These are phyloP conservation scores for Enteromius treurensis DNA, from an alignment of 2,797 vertebrate species.

Conservation along the genomic window DNA sequence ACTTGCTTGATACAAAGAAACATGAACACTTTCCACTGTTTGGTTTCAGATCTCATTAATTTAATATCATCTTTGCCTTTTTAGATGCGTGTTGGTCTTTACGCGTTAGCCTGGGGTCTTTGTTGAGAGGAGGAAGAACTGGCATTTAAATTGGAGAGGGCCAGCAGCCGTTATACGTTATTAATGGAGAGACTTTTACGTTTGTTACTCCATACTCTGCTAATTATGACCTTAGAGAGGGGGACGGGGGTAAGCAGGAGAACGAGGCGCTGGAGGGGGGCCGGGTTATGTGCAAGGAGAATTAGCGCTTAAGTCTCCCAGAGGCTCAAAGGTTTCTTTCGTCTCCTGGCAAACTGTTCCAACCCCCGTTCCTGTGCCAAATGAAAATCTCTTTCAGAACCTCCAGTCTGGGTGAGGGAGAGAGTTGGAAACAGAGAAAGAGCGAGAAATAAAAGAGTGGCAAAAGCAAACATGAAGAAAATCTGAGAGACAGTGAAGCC, in stretches of 20 bases:
- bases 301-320: conserved; percentile 42
- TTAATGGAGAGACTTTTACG: conserved; percentile 58
- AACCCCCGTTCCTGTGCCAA: conserved; percentile 19
- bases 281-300: conserved; percentile 38
- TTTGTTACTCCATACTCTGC: conserved; percentile 49
- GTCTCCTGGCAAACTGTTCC: conserved; percentile 33
- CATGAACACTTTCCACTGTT: neutral
- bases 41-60: neutral
- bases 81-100: neutral
- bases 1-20: neutral
- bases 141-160: conserved; percentile 56
- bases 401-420: conserved; percentile 22
- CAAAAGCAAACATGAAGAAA: conserved; percentile 31
- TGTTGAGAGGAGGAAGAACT: conserved; percentile 50
- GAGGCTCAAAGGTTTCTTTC: conserved; percentile 29
- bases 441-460: neutral
- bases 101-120: neutral
- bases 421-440: conserved; percentile 8
- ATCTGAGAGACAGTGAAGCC: neutral
- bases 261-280: conserved; percentile 11
- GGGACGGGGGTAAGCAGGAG: conserved; percentile 22
- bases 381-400: conserved; percentile 47
- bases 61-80: conserved; percentile 25
- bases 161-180: conserved; percentile 56
- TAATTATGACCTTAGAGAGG: conserved; percentile 63